Percentiles rank a stretch among this genome's conserved stretches.
phyloP scores from a whole-genome alignment of 2,888 invertebrate genomes.

The Eretmocerus hayati region DNA sequence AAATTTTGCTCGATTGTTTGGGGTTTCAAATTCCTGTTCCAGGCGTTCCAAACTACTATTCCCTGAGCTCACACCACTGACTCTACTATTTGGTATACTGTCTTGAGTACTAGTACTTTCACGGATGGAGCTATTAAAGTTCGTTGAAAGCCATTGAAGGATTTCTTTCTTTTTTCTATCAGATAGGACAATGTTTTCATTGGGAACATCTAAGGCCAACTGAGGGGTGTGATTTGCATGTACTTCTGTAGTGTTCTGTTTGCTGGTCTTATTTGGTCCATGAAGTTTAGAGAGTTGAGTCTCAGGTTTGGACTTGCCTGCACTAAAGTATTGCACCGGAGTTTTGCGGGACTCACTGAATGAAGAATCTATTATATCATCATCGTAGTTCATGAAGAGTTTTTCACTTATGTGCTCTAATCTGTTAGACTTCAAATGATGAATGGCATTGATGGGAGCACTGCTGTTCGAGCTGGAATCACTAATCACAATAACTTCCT shows the following conservation, averaged over 20 bases:
- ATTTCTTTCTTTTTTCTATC: conserved; percentile 38
- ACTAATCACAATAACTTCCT: conserved; percentile 36
- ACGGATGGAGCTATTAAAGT: conserved; percentile 28
- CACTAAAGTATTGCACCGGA: neutral
- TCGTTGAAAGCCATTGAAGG: conserved; percentile 36
- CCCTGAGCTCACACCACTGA: conserved; percentile 35
- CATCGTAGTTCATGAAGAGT: too few species aligned
- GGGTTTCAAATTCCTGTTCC: conserved; percentile 41
- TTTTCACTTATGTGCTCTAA: neutral
- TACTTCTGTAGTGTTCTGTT: conserved; percentile 22
- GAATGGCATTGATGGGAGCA: neutral
- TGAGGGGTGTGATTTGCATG: conserved; percentile 9
- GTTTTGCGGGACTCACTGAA: conserved; percentile 17
- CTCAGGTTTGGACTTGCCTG: conserved; percentile 1
- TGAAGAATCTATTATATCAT: conserved; percentile 25
- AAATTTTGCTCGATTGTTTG: conserved; percentile 40
- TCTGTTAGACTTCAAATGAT: neutral
- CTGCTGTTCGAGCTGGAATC: conserved; percentile 35
- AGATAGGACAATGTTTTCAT: conserved; percentile 25
- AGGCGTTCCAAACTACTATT: conserved; percentile 43
- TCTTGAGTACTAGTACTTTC: conserved; percentile 29
- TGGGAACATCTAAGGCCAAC: conserved; percentile 10
- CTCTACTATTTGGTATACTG: conserved; percentile 32
- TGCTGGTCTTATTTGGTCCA: conserved; percentile 17
- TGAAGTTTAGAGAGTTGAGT: conserved; percentile 12